Evolutionary conservation across 2,888 invertebrate genomes (phyloP).

Genomic region (Hemaris fuciformis): DNA sequence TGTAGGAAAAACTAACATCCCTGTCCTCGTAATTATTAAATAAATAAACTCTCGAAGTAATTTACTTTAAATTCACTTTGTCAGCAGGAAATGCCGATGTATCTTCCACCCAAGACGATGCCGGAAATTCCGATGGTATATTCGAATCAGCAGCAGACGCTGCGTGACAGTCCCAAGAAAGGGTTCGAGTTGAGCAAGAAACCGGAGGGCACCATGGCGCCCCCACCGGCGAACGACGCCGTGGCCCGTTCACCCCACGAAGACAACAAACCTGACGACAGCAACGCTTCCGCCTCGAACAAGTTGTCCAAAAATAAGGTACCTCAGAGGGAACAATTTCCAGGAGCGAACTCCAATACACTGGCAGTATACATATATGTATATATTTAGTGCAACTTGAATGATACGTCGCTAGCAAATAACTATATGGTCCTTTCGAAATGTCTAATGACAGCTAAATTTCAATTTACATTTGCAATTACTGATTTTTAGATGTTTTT

Average conservation of each 20-base stretch:
- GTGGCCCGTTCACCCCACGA: slow-evolving; percentile 17
- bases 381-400: too few relatives aligned
- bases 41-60: too few relatives aligned
- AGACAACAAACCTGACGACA: slow-evolving; percentile 14
- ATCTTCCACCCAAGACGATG: slow-evolving; percentile 60
- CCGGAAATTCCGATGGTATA: slow-evolving; percentile 61
- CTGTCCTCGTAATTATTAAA: too few relatives aligned
- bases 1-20: neutral
- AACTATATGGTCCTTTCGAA: too few relatives aligned
- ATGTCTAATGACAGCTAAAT: too few relatives aligned
- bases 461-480: too few relatives aligned
- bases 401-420: too few relatives aligned
- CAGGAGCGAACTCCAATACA: too few relatives aligned
- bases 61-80: too few relatives aligned
- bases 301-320: neutral
- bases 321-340: too few relatives aligned
- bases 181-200: slow-evolving; percentile 46
- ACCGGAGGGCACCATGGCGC: slow-evolving; percentile 23
- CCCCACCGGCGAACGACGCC: slow-evolving; percentile 20
- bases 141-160: slow-evolving; percentile 53
- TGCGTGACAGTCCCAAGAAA: slow-evolving; percentile 68
- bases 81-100: slow-evolving; percentile 53
- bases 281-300: neutral
- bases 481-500: too few relatives aligned
- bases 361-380: too few relatives aligned